Conservation (phyloP, 2,797 vertebrate genomes). For the Harpagifer antarcticus region DNA sequence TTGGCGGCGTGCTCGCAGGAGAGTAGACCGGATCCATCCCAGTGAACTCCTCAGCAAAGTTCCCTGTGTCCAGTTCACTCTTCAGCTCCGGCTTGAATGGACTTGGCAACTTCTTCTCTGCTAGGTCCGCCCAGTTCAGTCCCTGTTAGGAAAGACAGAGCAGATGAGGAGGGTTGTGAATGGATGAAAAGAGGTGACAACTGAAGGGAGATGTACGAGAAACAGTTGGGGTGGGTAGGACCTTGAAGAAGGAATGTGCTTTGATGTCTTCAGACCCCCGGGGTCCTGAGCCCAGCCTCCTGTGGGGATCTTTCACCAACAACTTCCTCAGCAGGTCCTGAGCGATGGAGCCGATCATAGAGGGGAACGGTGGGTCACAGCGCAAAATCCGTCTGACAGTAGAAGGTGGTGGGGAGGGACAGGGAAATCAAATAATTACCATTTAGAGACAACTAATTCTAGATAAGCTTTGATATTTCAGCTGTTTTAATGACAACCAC, state of each 20-base stretch:
- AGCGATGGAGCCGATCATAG: constrained; percentile 88
- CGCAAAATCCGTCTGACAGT: constrained; percentile 90
- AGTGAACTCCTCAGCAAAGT: constrained; percentile 95
- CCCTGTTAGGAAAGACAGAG: constrained; percentile 74
- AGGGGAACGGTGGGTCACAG: constrained; percentile 92
- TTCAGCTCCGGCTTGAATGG: constrained; percentile 93
- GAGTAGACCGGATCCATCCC: constrained; percentile 95
- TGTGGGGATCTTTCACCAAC: constrained; percentile 93
- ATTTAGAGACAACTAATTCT: not conserved
- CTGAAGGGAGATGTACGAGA: not conserved
- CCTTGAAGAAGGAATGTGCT: constrained; percentile 92
- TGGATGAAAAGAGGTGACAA: not conserved
- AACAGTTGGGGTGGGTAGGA: constrained; percentile 42
- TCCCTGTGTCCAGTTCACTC: constrained; percentile 91
- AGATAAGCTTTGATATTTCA: constrained; percentile 1
- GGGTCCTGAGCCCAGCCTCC: constrained; percentile 90
- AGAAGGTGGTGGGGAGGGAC: not conserved
- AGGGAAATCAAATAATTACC: not conserved
- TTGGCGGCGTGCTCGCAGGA: constrained; percentile 90
- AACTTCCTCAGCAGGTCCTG: constrained; percentile 91
- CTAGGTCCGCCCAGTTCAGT: constrained; percentile 89
- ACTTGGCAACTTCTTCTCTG: constrained; percentile 87
- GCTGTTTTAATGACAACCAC: not conserved
- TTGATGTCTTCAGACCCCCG: constrained; percentile 91
- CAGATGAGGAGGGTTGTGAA: constrained; percentile 7